These are phyloP conservation scores for Ptychadena robeensis DNA, from an alignment of 2,797 vertebrate species.

Conservation along the genomic window DNA sequence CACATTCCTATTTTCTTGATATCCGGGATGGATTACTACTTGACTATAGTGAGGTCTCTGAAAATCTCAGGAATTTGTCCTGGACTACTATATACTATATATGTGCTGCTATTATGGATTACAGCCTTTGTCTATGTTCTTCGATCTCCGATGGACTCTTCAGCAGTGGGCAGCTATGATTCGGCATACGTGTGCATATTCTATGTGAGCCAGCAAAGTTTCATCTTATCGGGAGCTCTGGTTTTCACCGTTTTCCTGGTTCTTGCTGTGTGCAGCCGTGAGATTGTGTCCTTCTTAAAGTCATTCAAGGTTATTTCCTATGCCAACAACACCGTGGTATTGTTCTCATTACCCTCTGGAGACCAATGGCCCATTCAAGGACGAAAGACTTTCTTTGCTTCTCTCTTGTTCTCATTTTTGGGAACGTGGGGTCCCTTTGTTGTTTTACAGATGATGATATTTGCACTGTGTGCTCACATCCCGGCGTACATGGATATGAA, in stretches of 20 bases:
- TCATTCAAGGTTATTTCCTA: constrained; percentile 63
- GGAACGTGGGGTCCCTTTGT: constrained; percentile 82
- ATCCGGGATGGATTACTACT: constrained; percentile 77
- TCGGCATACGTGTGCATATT: constrained; percentile 72
- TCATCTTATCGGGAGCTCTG: constrained; percentile 71
- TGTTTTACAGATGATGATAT: constrained; percentile 71
- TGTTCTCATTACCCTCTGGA: constrained; percentile 66
- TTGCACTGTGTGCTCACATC: constrained; percentile 73
- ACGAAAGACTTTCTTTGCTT: constrained; percentile 68
- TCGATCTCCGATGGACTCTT: constrained; percentile 61
- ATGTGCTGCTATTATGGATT: constrained; percentile 74
- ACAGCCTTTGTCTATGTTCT: constrained; percentile 72
- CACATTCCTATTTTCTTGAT: constrained; percentile 78
- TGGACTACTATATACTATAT: constrained; percentile 64
- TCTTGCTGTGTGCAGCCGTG: constrained; percentile 65
- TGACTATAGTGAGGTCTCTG: constrained; percentile 65
- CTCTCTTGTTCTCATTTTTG: constrained; percentile 75
- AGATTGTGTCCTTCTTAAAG: constrained; percentile 66
- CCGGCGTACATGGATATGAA: constrained; percentile 86
- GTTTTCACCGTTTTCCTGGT: constrained; percentile 55
- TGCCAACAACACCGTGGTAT: constrained; percentile 59
- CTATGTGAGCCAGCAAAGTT: constrained; percentile 70
- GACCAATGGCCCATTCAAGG: constrained; percentile 7
- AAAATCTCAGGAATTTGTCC: constrained; percentile 45
- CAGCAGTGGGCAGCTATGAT: constrained; percentile 59